Percentiles rank a stretch among this genome's conserved stretches.
phyloP scores from a whole-genome alignment of 2,888 invertebrate species.

The Rhingia rostrata region DNA sequence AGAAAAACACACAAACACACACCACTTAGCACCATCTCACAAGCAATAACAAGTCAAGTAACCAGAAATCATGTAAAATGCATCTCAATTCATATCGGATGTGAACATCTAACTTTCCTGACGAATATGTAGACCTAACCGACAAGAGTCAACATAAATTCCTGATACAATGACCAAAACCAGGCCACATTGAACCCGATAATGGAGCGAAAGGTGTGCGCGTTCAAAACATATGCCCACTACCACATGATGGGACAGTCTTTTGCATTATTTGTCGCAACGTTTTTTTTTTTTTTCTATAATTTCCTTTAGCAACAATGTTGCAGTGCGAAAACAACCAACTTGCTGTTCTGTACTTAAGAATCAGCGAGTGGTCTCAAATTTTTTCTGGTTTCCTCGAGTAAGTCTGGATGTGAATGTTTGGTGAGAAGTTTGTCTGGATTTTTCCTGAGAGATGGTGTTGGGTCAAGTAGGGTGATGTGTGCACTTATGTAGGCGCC shows the following conservation, averaged over 20 bases:
- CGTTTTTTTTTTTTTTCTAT: conserved; percentile 9
- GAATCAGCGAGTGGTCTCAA: conserved; percentile 49
- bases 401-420: neutral
- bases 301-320: conserved; percentile 42
- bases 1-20: conserved; percentile 5
- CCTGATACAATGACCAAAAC: conserved; percentile 16
- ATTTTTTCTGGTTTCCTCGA: conserved; percentile 50
- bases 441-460: conserved; percentile 1
- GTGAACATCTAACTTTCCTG: conserved; percentile 16
- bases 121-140: conserved; percentile 3
- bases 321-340: conserved; percentile 4
- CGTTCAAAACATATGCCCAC: conserved; percentile 11
- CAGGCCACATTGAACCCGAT: conserved; percentile 17
- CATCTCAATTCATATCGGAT: conserved; percentile 25
- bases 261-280: conserved; percentile 16
- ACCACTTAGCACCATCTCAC: conserved; percentile 39
- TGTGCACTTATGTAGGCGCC: conserved; percentile 27
- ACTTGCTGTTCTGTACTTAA: conserved; percentile 40
- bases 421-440: conserved; percentile 9
- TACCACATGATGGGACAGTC: neutral
- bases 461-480: conserved; percentile 29
- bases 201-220: conserved; percentile 23
- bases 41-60: conserved; percentile 4
- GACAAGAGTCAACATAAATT: neutral
- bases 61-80: conserved; percentile 9